phyloP scores from a whole-genome alignment of 2,113 vertebrate species.

The Toxotes chatareus region DNA sequence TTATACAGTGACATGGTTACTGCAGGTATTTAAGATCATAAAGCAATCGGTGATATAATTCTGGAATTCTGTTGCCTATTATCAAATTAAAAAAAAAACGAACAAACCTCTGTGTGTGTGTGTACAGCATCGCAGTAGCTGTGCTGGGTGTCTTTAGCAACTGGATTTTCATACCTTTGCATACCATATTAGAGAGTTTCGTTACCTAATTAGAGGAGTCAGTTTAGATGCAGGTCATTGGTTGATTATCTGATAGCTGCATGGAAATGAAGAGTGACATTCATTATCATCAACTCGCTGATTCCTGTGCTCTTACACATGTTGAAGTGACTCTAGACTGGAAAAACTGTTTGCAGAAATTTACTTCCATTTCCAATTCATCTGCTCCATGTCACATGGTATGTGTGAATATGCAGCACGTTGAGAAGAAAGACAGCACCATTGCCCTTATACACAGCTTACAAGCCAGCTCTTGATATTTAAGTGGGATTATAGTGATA shows the following conservation, averaged over 20 bases:
- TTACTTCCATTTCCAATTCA: slow-evolving; percentile 9
- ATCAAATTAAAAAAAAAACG: neutral
- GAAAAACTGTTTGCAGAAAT: neutral
- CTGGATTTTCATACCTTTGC: neutral
- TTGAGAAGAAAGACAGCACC: slow-evolving; percentile 5
- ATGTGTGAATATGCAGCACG: slow-evolving; percentile 11
- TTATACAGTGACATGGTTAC: neutral
- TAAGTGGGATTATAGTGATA: slow-evolving; percentile 33
- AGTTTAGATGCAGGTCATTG: slow-evolving; percentile 14
- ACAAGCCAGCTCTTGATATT: slow-evolving; percentile 36
- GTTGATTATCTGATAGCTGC: slow-evolving; percentile 7
- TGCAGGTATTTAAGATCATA: neutral
- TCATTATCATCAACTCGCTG: slow-evolving; percentile 7
- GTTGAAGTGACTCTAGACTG: neutral
- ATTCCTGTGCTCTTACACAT: slow-evolving; percentile 21
- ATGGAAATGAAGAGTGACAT: slow-evolving; percentile 28
- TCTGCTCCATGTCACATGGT: slow-evolving; percentile 8
- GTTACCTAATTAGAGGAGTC: slow-evolving; percentile 17
- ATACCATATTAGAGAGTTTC: neutral
- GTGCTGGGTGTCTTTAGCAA: neutral
- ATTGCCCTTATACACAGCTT: neutral
- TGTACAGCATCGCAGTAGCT: neutral
- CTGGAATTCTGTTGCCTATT: neutral
- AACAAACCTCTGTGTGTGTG: neutral
- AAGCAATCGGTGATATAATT: neutral